Base-by-base conservation (phyloP, 1,140 invertebrate species). In the Latrodectus geometricus region DNA sequence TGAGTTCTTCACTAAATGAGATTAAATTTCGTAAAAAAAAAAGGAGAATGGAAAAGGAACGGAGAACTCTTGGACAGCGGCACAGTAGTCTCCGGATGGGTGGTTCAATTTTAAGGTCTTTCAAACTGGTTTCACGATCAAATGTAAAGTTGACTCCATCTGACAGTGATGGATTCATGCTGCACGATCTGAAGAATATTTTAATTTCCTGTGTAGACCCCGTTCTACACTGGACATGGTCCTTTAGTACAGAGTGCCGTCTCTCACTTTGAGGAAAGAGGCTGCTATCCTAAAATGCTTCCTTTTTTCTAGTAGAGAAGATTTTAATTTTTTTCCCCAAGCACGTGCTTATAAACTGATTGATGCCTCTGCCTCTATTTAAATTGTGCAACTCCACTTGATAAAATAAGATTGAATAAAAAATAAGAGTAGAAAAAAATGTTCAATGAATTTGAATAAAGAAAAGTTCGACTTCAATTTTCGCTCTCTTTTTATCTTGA, bases 181-280 rank as follows among this genome's bases (percentile, higher is more conserved):
- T 49, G 81, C 81, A 69, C 81, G 83, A 69, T 86, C 83, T 70
- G 21, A 49, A 35, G 83, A 86, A 86, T 86, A 86, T 86, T 86
- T 86, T 86, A 86, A 86, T 86, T 86, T 86, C 83, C 83, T 86
- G 74, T 77, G 65, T 56, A 73, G n/a, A 75, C 56, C 72, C 81
- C 81, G 72, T 84, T 84, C 73, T 20, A 66, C 73, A 84, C 81
- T 84, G 81, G 81, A 84, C 81, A 76, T 52, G 23, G 21, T 35
- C 70, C 35, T 61, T 35, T 35, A 35, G 35, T 35, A 8, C 8
- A 61, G 17, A 11, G 17, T 8, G 54, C 54, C 17, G 54, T 8
- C 17, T 61, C 54, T 61, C 54, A 14, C 8, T 61, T 61, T 61
- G 11, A 2, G 17, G 17, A 61, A 61, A 8, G 11, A 17, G 11